Evolutionary conservation across 2,113 vertebrate species (phyloP).

Genomic region (Carollia perspicillata): DNA sequence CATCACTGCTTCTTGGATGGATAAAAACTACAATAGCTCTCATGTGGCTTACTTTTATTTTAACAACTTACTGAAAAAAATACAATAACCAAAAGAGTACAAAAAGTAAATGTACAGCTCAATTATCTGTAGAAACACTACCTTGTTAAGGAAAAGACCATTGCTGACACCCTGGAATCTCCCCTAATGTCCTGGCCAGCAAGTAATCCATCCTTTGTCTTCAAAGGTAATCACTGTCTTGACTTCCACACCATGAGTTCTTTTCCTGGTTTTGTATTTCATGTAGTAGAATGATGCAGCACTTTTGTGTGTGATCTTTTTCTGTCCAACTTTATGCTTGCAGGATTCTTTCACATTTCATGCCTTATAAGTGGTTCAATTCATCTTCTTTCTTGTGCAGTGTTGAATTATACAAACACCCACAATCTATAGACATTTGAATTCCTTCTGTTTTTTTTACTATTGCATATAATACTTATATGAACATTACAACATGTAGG

Average conservation of each 20-base stretch:
- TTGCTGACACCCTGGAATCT: background rate
- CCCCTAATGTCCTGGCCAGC: background rate
- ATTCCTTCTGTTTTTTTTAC: background rate
- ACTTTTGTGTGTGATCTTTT: background rate
- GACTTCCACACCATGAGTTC: background rate
- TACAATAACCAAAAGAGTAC: background rate
- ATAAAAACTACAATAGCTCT: background rate
- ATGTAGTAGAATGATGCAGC: background rate
- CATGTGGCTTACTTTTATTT: background rate
- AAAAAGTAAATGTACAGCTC: background rate
- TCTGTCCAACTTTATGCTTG: background rate
- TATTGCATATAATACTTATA: background rate
- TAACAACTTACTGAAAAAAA: background rate
- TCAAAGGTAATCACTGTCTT: background rate
- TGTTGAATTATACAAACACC: background rate
- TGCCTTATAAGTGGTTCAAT: background rate
- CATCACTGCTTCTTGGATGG: background rate
- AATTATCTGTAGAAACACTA: background rate
- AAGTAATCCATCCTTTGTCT: background rate
- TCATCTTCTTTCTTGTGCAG: background rate
- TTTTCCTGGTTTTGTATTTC: background rate
- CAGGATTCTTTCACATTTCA: background rate
- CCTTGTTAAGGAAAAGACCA: background rate
- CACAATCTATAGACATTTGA: background rate
- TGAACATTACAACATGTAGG: background rate